A percentile compares a stretch with the other conserved stretches of the same genome.
Conservation (phyloP, 2,113 vertebrate genomes). For the Siphamia tubifer region DNA sequence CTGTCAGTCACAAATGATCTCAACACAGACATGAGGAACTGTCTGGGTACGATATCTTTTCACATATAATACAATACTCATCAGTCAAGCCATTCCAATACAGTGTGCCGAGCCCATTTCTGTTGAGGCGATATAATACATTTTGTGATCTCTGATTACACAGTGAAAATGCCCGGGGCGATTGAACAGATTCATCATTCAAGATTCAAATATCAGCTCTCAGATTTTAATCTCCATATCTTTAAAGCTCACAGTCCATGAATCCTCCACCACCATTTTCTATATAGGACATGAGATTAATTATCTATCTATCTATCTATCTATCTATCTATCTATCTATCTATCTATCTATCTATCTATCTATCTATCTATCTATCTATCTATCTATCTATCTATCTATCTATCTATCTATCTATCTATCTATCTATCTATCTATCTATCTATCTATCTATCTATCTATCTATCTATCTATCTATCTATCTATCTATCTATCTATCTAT, state of each 20-base stretch:
- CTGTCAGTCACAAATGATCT: constrained; percentile 23
- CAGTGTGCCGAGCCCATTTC: constrained; percentile 23
- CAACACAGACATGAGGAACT: neutral
- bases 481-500: too few species aligned
- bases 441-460: too few species aligned
- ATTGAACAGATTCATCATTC: constrained; percentile 42
- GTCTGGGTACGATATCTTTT: constrained; percentile 19
- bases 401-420: too few species aligned
- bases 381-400: too few species aligned
- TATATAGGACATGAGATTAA: neutral
- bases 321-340: too few species aligned
- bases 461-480: too few species aligned
- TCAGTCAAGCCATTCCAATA: constrained; percentile 18
- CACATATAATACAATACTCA: constrained; percentile 25
- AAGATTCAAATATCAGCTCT: constrained; percentile 33
- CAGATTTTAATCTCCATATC: constrained; percentile 20
- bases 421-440: too few species aligned
- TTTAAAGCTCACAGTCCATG: constrained; percentile 6
- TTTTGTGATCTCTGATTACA: constrained; percentile 54
- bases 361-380: too few species aligned
- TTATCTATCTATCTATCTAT: too few species aligned
- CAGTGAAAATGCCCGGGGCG: constrained; percentile 41
- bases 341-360: too few species aligned
- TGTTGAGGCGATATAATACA: constrained; percentile 28
- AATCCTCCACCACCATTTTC: constrained; percentile 2